phyloP scores from a whole-genome alignment of 2,797 vertebrate genomes.

The Oreochromis grahami region DNA sequence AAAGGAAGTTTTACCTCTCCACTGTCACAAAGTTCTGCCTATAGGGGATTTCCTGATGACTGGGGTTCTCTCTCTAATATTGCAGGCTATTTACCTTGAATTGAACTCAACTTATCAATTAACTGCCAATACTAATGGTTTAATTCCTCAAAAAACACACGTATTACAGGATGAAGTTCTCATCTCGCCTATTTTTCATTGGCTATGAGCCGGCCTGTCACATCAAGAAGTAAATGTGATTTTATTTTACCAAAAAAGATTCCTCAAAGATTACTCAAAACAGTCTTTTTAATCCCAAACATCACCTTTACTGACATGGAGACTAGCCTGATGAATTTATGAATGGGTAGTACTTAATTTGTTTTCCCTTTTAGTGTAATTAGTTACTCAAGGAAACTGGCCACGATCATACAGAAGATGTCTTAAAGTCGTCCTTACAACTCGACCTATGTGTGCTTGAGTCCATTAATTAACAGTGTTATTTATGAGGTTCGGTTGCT shows the following conservation, averaged over 20 bases:
- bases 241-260: neutral
- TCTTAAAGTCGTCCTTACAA: neutral
- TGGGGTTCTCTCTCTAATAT: neutral
- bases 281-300: neutral
- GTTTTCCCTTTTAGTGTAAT: neutral
- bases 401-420: conserved; percentile 4
- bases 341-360: neutral
- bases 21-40: neutral
- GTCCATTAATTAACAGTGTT: conserved; percentile 50
- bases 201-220: neutral
- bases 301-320: neutral
- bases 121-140: neutral
- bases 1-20: neutral
- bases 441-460: neutral
- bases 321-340: neutral
- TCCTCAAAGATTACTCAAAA: neutral
- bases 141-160: neutral
- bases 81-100: neutral
- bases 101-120: neutral
- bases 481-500: conserved; percentile 52
- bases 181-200: neutral
- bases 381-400: neutral
- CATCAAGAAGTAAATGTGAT: neutral
- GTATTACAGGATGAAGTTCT: neutral
- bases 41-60: neutral